phyloP scores from a whole-genome alignment of 2,888 invertebrate genomes.

The Conops quadrifasciatus region DNA sequence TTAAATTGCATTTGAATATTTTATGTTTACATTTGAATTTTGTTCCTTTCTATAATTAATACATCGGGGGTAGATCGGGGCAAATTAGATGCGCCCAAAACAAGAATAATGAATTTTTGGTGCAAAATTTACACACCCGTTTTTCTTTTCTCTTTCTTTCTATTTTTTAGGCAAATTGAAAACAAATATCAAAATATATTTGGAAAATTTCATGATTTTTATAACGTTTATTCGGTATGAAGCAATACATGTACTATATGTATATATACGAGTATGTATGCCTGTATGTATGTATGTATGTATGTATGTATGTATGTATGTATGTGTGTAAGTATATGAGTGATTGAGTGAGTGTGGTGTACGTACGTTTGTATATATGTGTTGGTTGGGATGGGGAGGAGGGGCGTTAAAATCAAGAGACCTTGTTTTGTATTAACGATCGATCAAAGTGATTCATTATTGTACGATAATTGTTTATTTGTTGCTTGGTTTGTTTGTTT shows the following conservation, averaged over 20 bases:
- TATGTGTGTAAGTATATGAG: neutral
- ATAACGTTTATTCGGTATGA: neutral
- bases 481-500: neutral
- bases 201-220: neutral
- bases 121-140: slow-evolving; percentile 31
- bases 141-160: neutral
- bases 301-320: neutral
- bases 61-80: slow-evolving; percentile 30
- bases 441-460: neutral
- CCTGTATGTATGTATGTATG: neutral
- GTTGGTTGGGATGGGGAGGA: slow-evolving; percentile 3
- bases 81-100: slow-evolving; percentile 32
- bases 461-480: neutral
- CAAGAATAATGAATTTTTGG: slow-evolving; percentile 24
- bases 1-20: slow-evolving; percentile 31
- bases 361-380: no score
- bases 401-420: neutral
- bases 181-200: slow-evolving; percentile 6
- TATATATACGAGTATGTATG: neutral
- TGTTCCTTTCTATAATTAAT: slow-evolving; percentile 29
- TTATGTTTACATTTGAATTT: slow-evolving; percentile 30
- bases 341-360: no score
- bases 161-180: neutral
- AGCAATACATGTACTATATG: neutral
- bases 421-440: neutral